Evolutionary conservation across 2,888 invertebrate species (phyloP), one percentile per base, ranked within the genome.

Genomic region (Oscheius onirici): DNA sequence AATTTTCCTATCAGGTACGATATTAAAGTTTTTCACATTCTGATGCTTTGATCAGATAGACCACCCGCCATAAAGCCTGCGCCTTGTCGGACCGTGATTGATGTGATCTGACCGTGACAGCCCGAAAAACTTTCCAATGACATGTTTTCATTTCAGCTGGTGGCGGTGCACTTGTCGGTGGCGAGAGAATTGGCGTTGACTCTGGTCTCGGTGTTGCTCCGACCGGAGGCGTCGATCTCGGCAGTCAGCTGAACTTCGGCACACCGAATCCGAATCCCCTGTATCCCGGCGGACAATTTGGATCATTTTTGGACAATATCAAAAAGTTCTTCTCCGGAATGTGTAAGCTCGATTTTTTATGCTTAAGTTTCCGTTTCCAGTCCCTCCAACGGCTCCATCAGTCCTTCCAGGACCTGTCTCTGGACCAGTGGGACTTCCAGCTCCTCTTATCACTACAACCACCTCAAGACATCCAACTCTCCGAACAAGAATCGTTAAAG

Each of bases 141-240:
- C 34, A 34, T 34, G 3, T 34, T n/a, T 20, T 20, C 13, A 22
- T 34, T 63, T 63, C 34, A 63, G 63, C 63, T 15, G 63, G 63
- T 49, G 51, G 60, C 15, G 83, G 83, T 3, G 80, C 80, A 0
- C 60, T 83, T 11, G 73, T 83, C 6, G 83, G 80, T 8, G 80
- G 81, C 20, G 75, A 79, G 66, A 68, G 83, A 17, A 73, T 83
- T 41, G 83, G 83, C 1, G 78, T 82, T 11, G 67, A 68, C 44
- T 55, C 55, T 13, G 77, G 77, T 22, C 65, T 77, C 11, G 77
- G 75, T 20, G 75, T 68, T 46, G 71, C 72, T 6, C 69, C 71
- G 3, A 41, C 15, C 10, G 63, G 63, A 2, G 77, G 75, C 11
- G 73, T 77, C 22, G 77, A 77, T 49, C 70, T 78, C 63, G 78